These are phyloP conservation scores for Benitochromis conjunctus DNA, from an alignment of 2,113 vertebrate species.

Conservation along the genomic window DNA sequence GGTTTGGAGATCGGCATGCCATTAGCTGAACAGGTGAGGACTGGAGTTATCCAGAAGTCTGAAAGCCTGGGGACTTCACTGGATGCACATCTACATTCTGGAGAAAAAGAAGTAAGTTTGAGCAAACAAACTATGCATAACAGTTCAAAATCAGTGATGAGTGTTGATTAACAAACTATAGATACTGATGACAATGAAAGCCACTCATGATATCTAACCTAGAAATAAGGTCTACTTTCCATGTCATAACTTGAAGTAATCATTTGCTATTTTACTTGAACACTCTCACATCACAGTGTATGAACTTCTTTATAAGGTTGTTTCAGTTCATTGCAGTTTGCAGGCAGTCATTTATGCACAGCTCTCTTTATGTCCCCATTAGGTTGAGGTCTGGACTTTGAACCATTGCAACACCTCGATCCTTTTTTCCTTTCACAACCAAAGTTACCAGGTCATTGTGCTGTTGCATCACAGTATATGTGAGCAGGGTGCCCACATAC, in stretches of 20 bases:
- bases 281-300: neutral
- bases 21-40: conserved; percentile 11
- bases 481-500: neutral
- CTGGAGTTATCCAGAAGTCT: neutral
- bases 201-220: neutral
- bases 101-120: neutral
- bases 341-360: neutral
- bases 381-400: neutral
- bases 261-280: neutral
- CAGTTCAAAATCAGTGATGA: neutral
- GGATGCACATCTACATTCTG: conserved; percentile 6
- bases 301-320: neutral
- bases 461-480: neutral
- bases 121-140: neutral
- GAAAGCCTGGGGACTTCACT: neutral
- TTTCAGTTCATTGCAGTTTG: neutral
- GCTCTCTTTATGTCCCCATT: neutral
- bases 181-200: neutral
- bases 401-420: neutral
- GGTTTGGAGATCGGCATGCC: conserved; percentile 9
- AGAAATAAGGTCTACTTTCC: neutral
- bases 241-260: neutral
- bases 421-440: neutral
- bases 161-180: neutral
- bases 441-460: neutral